Base-by-base conservation (phyloP, 92 coral and sea anemone species). In the Palythoa heliodiscus region DNA sequence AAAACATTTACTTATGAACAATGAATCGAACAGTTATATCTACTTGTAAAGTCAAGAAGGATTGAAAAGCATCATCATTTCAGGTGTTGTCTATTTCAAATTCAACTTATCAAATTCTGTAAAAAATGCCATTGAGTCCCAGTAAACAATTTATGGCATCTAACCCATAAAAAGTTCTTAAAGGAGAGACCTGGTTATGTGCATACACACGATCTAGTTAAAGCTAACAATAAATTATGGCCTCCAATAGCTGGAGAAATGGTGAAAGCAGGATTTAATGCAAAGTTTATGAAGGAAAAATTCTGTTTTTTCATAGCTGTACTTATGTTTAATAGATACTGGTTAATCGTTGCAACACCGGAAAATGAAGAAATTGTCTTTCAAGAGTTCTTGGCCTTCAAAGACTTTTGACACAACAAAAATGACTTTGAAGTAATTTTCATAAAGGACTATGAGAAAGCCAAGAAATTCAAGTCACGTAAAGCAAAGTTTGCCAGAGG, bases 341-440 rank as follows among this genome's bases (percentile, higher is more conserved):
- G 35, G 1, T 29, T 29, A 29, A 29, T 29, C 1, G 35, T 29
- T 29, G 35, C 35, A n/a, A 25, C 11, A 17, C 13, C 77, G 5
- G 55, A 73, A 17, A 86, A 85, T 81, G 75, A 70, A 38, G 89
- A 89, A 12, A 55, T 85, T 16, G 89, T 85, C 52, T 89, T 69
- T 55, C 92, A 20, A 57, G 73, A 85, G 66, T 83, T 89, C 38
- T 67, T 79, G 35, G 50, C 53, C 37, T 89, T 85, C 57, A 84
- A 75, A 29, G 82, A 85, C 74, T 77, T 89, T 52, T 85, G 70
- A 75, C 89, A 89, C 88, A 89, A 89, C 63, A 50, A 29, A n/a
- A 73, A 73, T 43, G 77, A 43, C 55, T 73, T 73, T 22, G 55
- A 47, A 73, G 54, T 38, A 14, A 5, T 72, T 17, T 72, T 72